Conservation (phyloP, 2,113 vertebrate genomes). For the Bos indicus region DNA sequence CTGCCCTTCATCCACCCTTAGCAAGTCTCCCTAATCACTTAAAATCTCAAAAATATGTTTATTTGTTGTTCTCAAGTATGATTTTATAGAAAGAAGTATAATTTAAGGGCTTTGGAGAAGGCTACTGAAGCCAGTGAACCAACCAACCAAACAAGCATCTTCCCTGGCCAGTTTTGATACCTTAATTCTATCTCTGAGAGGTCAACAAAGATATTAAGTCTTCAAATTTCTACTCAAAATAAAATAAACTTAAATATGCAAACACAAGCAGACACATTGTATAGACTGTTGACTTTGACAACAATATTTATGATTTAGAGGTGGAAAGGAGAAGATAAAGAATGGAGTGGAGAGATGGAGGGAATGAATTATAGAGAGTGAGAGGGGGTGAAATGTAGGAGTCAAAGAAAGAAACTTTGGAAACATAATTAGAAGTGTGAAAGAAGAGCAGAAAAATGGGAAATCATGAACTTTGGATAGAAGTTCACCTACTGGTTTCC, state of each 20-base stretch:
- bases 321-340: not conserved
- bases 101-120: not conserved
- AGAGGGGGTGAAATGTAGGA: not conserved
- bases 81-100: not conserved
- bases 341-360: not conserved
- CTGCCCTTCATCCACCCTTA: not conserved
- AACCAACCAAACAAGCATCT: not conserved
- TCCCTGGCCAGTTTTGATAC: not conserved
- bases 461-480: not conserved
- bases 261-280: not conserved
- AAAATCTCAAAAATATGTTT: not conserved
- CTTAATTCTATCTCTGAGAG: not conserved
- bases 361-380: too few relatives aligned
- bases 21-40: not conserved
- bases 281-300: not conserved
- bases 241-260: not conserved
- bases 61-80: not conserved
- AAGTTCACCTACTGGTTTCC: not conserved
- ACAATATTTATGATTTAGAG: not conserved
- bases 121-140: not conserved
- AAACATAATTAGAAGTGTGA: not conserved
- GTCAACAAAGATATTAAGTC: not conserved
- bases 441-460: not conserved
- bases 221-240: not conserved
- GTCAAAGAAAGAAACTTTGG: not conserved